Base-by-base conservation (phyloP, 2,113 vertebrate species). In the Cinclus mexicanus region DNA sequence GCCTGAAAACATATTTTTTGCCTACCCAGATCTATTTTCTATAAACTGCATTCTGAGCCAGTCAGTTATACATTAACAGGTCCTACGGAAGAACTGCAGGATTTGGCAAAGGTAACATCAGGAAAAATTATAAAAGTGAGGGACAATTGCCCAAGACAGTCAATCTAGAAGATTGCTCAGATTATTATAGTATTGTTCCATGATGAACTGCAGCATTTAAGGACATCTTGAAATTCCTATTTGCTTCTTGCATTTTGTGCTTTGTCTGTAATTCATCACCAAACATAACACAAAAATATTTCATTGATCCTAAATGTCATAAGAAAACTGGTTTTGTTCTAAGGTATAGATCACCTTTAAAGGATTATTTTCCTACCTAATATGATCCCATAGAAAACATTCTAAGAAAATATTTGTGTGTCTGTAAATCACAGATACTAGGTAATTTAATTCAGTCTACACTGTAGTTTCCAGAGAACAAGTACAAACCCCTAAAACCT, bases 401-500 rank as follows among this genome's bases (percentile, higher is more conserved):
- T 39, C 3, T 98, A 98, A 93, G 98, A 98, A 98, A 98, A 98
- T 98, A 98, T 95, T 93, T 96, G 88, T 88, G 52, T 83, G 96
- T 98, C 97, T 98, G 97, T 90, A 98, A 98, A 97, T 97, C 93
- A 98, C 97, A 97, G 95, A 96, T 97, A 97, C 87, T 93, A 97
- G 89, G 95, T 93, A 95, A 97, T 97, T 96, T 90, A 94, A 82
- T 97, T 97, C 94, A 96, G 95, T 95, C 93, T 98, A 97, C 80
- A 89, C 93, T 97, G 96, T 95, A 97, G 94, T 96, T 98, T 98
- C 97, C 98, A 98, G 98, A 98, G 97, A 97, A 97, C 97, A 98
- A 98, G 96, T 98, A 98, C 96, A 97, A 97, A 96, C 65, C 47
- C 86, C 85, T 92, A 96, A 96, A 89, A 86, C 67, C 75, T 96